Conservation (phyloP, 2,797 vertebrate genomes). For the Scyliorhinus canicula region DNA sequence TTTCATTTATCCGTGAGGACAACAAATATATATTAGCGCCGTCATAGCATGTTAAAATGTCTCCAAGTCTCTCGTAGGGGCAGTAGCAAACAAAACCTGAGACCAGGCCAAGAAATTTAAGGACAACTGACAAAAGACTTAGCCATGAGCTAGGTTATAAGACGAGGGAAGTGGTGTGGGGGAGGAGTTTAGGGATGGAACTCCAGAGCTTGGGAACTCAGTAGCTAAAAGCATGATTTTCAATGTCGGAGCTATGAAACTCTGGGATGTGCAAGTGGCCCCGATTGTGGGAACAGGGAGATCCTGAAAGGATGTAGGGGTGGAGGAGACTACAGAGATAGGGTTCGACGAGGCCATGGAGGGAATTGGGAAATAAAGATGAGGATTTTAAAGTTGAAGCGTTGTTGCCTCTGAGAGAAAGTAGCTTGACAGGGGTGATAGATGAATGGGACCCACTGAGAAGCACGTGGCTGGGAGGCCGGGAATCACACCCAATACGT, state of each 20-base stretch:
- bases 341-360: background rate
- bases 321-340: background rate
- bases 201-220: background rate
- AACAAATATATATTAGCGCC: background rate
- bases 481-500: too few species aligned
- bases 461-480: too few species aligned
- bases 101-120: too few species aligned
- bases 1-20: background rate
- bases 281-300: background rate
- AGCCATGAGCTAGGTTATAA: too few species aligned
- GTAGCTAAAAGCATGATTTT: background rate
- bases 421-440: background rate
- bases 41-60: background rate
- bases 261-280: background rate
- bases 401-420: background rate
- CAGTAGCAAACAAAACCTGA: too few species aligned
- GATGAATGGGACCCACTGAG: background rate
- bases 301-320: background rate
- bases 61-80: background rate
- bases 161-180: too few species aligned
- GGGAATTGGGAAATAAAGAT: background rate
- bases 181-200: too few species aligned
- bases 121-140: background rate
- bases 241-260: background rate
- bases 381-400: background rate